Evolutionary conservation across 2,888 invertebrate genomes (phyloP), one percentile per base, ranked within the genome.

Genomic region (Emmelina monodactyla): DNA sequence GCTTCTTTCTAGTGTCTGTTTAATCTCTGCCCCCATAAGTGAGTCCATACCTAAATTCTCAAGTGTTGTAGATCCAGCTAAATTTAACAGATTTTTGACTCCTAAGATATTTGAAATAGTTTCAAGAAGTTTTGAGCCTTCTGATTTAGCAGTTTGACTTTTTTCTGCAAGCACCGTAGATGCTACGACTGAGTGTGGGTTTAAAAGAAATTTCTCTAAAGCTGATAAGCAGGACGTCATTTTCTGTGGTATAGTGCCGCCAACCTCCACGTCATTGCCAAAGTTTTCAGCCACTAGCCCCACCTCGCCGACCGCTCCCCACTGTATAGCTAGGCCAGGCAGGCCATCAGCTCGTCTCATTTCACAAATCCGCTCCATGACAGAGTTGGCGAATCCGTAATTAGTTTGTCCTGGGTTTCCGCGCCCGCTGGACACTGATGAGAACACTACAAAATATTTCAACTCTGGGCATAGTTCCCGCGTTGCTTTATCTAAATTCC

Each of bases 31-130:
- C 31, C 97, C 97, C 98, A 98, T 98, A 46, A 99, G 79, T 2
- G 97, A 97, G 65, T 99, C 98, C 88, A 99, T 93, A 41, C 98
- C 98, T 28, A 99, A 84, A 67, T 99, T 98, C 16, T 94, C 94
- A 31, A 99, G 79, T 28, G 89, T 90, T 3, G 91, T 85, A 15
- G 85, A 83, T 28, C 86, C 83, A 41, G 92, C 62, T 16, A 25
- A 9, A 9, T 25, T 25, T n/a, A 11, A 86, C 0, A 88, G 78
- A 55, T 98, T 95, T 65, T 95, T 94, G 54, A 98, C 45, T 83
- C 91, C 92, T 34, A 97, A 76, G 53, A 97, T 94, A 62, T 95
- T 94, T 32, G 90, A 92, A 7, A 97, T 87, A 31, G 92, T 88
- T 47, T 90, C 86, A 29, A 89, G 82, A 7, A 96, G 78, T 59